Base-by-base conservation (phyloP, 1,140 invertebrate species). In the Vanessa atalanta region DNA sequence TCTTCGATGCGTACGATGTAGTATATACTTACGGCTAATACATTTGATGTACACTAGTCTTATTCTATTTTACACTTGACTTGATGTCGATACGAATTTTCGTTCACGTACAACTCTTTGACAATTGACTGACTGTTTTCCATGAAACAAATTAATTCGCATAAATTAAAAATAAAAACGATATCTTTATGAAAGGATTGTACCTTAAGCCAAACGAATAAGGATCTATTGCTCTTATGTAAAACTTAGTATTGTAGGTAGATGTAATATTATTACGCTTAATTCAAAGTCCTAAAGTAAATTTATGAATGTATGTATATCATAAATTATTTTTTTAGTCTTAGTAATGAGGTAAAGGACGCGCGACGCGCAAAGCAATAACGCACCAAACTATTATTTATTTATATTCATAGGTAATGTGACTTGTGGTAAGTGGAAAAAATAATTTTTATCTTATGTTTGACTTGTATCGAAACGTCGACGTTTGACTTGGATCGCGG, bases 311-410 rank as follows among this genome's bases (percentile, higher is more conserved):
- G 37, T 37, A 37, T 37, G 13, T 20, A 20, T 55, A 16, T 20
- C n/a, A 63, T 9, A 60, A 43, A 47, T 20, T 65, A 65, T 48
- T 65, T 64, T 65, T 65, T 48, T 65, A 47, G 57, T 43, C 5
- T 61, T 43, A 61, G 31, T 13, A 15, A 16, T 16, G 9, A 15
- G 11, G 47, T 23, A 23, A 12, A 47, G 43, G 23, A 43, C 63
- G 63, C 23, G n/a, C 20, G 13, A 65, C 61, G 61, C 61, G 61
- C 15, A 61, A 9, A n/a, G 63, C 63, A 65, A 65, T 65, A 65
- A 13, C 63, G 43, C 63, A 65, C 63, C 63, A 65, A 65, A 65
- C 43, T 11, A 57, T 61, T 37, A 61, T 37, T 61, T 61, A 61
- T 61, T 12, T 16, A 43, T 43, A 43, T 43, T 43, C 37, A 7